These are phyloP conservation scores for Drosophila tanythrix DNA, from an alignment of 2,888 invertebrate species.

Conservation along the genomic window DNA sequence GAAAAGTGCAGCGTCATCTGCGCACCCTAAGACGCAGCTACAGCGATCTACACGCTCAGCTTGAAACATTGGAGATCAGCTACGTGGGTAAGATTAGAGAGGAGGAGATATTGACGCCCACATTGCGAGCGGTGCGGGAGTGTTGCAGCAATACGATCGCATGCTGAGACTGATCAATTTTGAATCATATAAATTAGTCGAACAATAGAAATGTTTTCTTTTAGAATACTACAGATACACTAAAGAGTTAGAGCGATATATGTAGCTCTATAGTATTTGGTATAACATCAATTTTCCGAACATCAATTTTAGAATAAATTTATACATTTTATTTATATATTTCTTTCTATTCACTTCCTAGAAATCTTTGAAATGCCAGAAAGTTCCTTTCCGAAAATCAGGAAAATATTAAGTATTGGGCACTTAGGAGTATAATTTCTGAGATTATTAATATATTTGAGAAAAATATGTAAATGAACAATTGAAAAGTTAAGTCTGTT, in stretches of 20 bases:
- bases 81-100: constrained; percentile 39
- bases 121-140: constrained; percentile 31
- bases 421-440: neutral
- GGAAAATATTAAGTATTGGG: neutral
- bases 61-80: constrained; percentile 49
- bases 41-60: constrained; percentile 38
- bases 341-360: neutral
- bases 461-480: neutral
- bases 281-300: neutral
- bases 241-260: neutral
- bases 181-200: constrained; percentile 46
- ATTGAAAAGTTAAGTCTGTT: neutral
- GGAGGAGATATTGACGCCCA: constrained; percentile 31
- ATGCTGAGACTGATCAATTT: constrained; percentile 28
- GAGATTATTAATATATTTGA: neutral
- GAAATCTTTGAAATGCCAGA: neutral
- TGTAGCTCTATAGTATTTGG: neutral
- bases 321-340: neutral
- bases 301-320: neutral
- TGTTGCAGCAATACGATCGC: constrained; percentile 45
- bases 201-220: constrained; percentile 25
- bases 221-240: neutral
- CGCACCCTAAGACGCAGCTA: constrained; percentile 38
- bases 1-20: constrained; percentile 49
- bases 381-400: neutral